phyloP scores from a whole-genome alignment of 2,888 invertebrate species.

The Cephus spinipes region DNA sequence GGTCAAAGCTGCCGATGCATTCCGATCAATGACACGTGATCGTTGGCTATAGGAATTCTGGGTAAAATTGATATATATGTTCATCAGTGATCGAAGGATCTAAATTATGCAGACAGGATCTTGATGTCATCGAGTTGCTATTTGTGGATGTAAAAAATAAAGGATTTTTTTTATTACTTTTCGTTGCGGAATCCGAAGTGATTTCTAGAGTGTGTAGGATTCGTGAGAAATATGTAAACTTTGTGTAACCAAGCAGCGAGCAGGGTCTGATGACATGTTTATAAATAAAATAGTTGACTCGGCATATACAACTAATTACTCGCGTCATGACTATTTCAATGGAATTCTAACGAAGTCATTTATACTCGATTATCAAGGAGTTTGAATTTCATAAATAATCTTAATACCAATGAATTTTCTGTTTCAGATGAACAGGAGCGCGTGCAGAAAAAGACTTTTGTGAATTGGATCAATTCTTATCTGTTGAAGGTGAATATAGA shows the following conservation, averaged over 20 bases:
- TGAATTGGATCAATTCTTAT: constrained; percentile 99
- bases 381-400: too few relatives aligned
- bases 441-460: constrained; percentile 98
- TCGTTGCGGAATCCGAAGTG: too few relatives aligned
- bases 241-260: too few relatives aligned
- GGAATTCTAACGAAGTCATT: too few relatives aligned
- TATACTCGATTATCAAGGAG: too few relatives aligned
- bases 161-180: too few relatives aligned
- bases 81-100: background rate
- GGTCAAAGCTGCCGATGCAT: background rate
- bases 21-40: background rate
- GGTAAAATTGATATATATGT: background rate
- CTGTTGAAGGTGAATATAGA: constrained; percentile 84
- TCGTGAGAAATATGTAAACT: too few relatives aligned
- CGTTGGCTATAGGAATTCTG: background rate
- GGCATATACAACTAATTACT: too few relatives aligned
- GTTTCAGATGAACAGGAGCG: constrained; percentile 98
- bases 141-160: background rate
- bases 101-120: background rate
- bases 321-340: too few relatives aligned
- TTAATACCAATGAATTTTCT: constrained; percentile 41
- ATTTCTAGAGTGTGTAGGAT: too few relatives aligned
- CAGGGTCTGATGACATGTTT: too few relatives aligned
- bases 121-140: background rate
- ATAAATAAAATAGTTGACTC: too few relatives aligned